phyloP scores from a whole-genome alignment of 2,888 invertebrate genomes.

The Sipha maydis region DNA sequence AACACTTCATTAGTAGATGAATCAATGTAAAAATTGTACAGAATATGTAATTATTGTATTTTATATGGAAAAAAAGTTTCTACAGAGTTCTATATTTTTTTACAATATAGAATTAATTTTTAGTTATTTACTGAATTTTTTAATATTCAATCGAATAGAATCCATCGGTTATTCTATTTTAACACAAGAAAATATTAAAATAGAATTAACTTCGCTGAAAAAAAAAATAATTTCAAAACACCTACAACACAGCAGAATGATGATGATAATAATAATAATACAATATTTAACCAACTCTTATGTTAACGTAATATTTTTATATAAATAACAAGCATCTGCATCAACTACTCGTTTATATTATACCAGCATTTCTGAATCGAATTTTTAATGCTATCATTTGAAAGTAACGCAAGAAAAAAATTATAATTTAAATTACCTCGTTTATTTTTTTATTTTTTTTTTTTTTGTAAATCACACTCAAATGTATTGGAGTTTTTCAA shows the following conservation, averaged over 20 bases:
- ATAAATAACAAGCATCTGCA: not conserved
- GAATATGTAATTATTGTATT: not conserved
- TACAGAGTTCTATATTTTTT: not conserved
- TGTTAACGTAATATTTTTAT: not conserved
- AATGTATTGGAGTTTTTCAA: too few species aligned
- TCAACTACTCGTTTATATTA: too few species aligned
- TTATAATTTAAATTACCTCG: too few species aligned
- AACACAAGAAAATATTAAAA: not conserved
- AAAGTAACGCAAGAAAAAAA: too few species aligned
- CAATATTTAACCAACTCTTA: not conserved
- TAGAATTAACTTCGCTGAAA: not conserved
- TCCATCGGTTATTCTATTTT: too few species aligned
- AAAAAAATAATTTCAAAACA: not conserved
- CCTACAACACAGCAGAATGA: not conserved
- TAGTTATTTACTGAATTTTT: not conserved
- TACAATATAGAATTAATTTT: not conserved
- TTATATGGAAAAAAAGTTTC: not conserved
- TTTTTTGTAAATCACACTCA: too few species aligned
- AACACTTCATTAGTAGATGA: too few species aligned
- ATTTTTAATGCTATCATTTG: too few species aligned
- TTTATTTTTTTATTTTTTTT: too few species aligned
- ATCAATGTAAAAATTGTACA: too few species aligned
- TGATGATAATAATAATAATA: not conserved
- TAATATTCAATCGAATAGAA: not conserved
- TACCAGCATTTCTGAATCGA: too few species aligned